phyloP scores from a whole-genome alignment of 23 tunicate species.

The Ciona savignyi region DNA sequence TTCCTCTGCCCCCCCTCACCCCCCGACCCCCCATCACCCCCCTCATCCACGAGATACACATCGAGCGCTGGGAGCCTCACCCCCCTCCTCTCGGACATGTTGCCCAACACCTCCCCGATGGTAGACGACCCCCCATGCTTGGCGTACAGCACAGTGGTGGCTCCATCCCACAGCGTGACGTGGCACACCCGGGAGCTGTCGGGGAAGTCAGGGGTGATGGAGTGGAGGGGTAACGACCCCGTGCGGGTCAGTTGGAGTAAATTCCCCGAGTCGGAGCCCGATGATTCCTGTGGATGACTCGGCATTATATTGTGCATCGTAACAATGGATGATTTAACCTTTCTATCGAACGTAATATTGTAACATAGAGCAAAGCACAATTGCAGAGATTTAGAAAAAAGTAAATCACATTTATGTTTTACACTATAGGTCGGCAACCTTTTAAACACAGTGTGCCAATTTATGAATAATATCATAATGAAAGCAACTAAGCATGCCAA shows the following conservation, averaged over 20 bases:
- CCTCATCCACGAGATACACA: slow-evolving; percentile 20
- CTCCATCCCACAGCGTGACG: slow-evolving; percentile 76
- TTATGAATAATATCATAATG: too few species aligned
- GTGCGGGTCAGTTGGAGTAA: slow-evolving; percentile 24
- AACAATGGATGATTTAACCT: too few species aligned
- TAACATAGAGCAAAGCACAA: too few species aligned
- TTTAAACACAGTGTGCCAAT: too few species aligned
- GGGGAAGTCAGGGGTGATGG: slow-evolving; percentile 15
- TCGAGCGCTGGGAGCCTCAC: slow-evolving; percentile 44
- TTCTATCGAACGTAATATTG: too few species aligned
- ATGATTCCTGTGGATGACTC: slow-evolving; percentile 63
- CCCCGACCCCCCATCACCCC: slow-evolving; percentile 2
- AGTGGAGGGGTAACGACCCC: slow-evolving; percentile 29
- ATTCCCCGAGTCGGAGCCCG: slow-evolving; percentile 46
- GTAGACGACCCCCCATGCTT: slow-evolving; percentile 29
- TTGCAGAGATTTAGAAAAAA: too few species aligned
- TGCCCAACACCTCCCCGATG: slow-evolving; percentile 45
- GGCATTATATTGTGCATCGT: too few species aligned
- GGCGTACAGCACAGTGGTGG: slow-evolving; percentile 52
- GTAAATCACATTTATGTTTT: too few species aligned
- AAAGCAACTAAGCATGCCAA: too few species aligned
- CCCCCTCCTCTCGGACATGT: slow-evolving; percentile 52
- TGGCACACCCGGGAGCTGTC: slow-evolving; percentile 57
- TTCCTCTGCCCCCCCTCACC: slow-evolving; percentile 10
- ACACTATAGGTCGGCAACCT: too few species aligned